Evolutionary conservation across 2,113 vertebrate genomes (phyloP).

Genomic region (Thunnus maccoyii): DNA sequence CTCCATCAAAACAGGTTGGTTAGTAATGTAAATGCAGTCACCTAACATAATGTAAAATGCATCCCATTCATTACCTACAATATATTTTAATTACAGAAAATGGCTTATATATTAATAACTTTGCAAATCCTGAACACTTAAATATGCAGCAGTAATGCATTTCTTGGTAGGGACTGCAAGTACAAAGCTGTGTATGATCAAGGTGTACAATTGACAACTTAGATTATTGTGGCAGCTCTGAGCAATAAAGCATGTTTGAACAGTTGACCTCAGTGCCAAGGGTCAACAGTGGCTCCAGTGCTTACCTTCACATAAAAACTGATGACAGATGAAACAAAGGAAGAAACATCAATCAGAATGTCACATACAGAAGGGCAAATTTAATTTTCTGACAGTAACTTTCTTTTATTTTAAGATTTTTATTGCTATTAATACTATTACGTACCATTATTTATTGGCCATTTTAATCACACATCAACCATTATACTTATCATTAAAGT

Average conservation of each 20-base stretch:
- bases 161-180: neutral
- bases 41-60: neutral
- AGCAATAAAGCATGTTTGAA: slow-evolving; percentile 50
- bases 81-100: neutral
- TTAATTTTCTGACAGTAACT: neutral
- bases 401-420: neutral
- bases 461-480: too few relatives aligned
- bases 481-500: too few relatives aligned
- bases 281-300: slow-evolving; percentile 37
- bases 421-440: too few relatives aligned
- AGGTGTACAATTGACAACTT: slow-evolving; percentile 44
- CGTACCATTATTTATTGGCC: too few relatives aligned
- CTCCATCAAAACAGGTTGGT: neutral
- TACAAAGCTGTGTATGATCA: slow-evolving; percentile 37
- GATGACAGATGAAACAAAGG: slow-evolving; percentile 26
- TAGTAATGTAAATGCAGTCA: neutral
- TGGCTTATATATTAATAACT: neutral
- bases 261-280: slow-evolving; percentile 13
- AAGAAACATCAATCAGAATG: slow-evolving; percentile 19
- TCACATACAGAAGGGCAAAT: neutral
- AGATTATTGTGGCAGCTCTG: slow-evolving; percentile 35
- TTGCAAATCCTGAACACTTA: neutral
- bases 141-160: neutral
- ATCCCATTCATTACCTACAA: neutral
- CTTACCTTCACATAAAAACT: slow-evolving; percentile 57